These are phyloP conservation scores for Ophioninae sp. DNA, from an alignment of 2,888 invertebrate species.

Conservation along the genomic window DNA sequence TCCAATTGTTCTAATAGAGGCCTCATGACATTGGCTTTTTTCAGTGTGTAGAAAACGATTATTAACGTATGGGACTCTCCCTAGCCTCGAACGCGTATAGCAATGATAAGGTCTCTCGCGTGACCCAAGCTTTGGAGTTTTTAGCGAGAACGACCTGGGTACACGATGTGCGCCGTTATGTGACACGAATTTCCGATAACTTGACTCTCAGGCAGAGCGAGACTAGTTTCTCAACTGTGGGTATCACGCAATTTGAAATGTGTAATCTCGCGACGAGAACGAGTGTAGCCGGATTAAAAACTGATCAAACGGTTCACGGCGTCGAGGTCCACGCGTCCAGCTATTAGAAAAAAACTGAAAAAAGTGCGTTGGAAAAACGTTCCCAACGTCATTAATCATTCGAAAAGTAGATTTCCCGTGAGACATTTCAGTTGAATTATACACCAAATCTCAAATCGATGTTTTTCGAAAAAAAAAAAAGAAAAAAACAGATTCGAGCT, in stretches of 20 bases:
- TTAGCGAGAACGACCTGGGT: slow-evolving; percentile 59
- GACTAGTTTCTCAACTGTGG: slow-evolving; percentile 43
- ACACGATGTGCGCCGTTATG: slow-evolving; percentile 65
- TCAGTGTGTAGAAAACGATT: slow-evolving; percentile 12
- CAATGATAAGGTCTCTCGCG: slow-evolving; percentile 65
- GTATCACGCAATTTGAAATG: slow-evolving; percentile 48
- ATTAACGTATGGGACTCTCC: slow-evolving; percentile 18
- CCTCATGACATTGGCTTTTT: too few species aligned
- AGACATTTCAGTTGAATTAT: too few species aligned
- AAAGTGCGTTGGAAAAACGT: too few species aligned
- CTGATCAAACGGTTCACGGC: too few species aligned
- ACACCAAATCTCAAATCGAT: too few species aligned
- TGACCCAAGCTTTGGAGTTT: slow-evolving; percentile 56
- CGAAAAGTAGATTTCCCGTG: too few species aligned
- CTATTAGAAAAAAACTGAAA: too few species aligned
- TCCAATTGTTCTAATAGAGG: neutral
- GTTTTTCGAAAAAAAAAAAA: too few species aligned
- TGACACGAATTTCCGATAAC: slow-evolving; percentile 64
- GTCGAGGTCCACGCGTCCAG: too few species aligned
- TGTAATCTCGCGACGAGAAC: slow-evolving; percentile 5
- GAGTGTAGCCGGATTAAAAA: neutral
- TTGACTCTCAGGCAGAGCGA: slow-evolving; percentile 36
- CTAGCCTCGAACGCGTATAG: slow-evolving; percentile 55
- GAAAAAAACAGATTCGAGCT: too few species aligned
- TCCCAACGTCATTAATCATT: too few species aligned